These are phyloP conservation scores for Alosa sapidissima DNA, from an alignment of 2,797 vertebrate species.

Conservation along the genomic window DNA sequence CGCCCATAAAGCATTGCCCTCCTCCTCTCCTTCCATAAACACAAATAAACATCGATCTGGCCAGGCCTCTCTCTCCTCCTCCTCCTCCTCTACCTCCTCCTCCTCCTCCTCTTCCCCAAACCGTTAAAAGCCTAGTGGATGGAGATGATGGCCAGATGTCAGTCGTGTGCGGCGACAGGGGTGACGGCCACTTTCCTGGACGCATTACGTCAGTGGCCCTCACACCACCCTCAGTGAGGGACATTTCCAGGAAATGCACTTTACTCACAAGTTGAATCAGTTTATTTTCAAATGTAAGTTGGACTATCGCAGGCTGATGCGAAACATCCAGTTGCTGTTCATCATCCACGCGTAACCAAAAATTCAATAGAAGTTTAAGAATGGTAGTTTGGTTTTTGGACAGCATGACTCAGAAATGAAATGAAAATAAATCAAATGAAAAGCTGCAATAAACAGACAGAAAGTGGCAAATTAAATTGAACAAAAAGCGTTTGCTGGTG, in stretches of 20 bases:
- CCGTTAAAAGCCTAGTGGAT: constrained; percentile 27
- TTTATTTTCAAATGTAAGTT: neutral
- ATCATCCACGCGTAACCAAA: too few species aligned
- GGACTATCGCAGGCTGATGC: too few species aligned
- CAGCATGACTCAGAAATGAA: neutral
- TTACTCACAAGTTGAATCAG: neutral
- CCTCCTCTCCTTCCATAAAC: constrained; percentile 37
- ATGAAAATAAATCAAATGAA: neutral
- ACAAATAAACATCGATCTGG: constrained; percentile 56
- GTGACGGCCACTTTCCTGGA: neutral
- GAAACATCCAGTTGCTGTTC: too few species aligned
- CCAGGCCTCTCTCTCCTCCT: neutral
- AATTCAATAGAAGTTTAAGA: neutral
- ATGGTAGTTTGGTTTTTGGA: neutral
- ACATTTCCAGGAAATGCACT: neutral
- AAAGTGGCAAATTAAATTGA: too few species aligned
- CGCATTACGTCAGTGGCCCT: neutral
- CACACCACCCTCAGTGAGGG: neutral
- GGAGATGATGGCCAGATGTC: constrained; percentile 10
- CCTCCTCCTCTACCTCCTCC: neutral
- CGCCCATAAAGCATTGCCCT: constrained; percentile 20
- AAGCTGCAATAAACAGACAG: neutral
- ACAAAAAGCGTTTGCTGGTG: neutral
- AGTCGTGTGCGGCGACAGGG: neutral
- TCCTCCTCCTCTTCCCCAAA: constrained; percentile 18